Percentiles rank a stretch among this genome's conserved stretches.
These are phyloP conservation scores for Anastatus disparis DNA, from an alignment of 1,140 invertebrate species.

Conservation along the genomic window DNA sequence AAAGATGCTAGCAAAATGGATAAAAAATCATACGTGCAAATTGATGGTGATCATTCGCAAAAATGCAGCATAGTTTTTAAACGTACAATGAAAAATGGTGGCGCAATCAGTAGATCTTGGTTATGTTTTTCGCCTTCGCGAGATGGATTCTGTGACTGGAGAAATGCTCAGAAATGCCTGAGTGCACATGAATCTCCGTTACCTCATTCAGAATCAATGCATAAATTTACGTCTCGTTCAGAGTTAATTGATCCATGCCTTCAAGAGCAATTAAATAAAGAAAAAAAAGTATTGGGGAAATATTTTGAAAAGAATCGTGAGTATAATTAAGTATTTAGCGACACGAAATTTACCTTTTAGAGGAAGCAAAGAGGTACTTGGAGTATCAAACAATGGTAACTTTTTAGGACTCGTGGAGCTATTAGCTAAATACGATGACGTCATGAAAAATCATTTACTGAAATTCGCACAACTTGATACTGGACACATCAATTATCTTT, in stretches of 20 bases:
- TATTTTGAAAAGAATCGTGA: not conserved
- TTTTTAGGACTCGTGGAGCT: not conserved
- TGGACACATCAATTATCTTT: not conserved
- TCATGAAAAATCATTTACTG: constrained; percentile 3
- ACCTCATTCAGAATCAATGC: not conserved
- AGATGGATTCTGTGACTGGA: not conserved
- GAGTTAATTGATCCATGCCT: not conserved
- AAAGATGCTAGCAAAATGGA: no score
- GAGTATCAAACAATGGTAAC: not conserved
- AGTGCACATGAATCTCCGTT: not conserved
- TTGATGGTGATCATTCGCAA: not conserved
- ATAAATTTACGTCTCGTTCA: no score
- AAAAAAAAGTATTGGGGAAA: not conserved
- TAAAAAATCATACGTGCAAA: no score
- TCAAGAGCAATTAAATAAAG: not conserved
- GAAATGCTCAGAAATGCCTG: no score
- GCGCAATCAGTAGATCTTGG: not conserved
- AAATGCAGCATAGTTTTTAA: not conserved
- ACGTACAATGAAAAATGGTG: not conserved
- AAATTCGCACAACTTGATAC: not conserved
- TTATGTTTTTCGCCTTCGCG: not conserved
- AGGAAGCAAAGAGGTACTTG: not conserved
- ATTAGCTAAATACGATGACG: not conserved
- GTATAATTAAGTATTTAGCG: not conserved
- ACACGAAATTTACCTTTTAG: no score